Evolutionary conservation across 1,140 invertebrate species (phyloP), one percentile per base, ranked within the genome.

Genomic region (Globodera rostochiensis): DNA sequence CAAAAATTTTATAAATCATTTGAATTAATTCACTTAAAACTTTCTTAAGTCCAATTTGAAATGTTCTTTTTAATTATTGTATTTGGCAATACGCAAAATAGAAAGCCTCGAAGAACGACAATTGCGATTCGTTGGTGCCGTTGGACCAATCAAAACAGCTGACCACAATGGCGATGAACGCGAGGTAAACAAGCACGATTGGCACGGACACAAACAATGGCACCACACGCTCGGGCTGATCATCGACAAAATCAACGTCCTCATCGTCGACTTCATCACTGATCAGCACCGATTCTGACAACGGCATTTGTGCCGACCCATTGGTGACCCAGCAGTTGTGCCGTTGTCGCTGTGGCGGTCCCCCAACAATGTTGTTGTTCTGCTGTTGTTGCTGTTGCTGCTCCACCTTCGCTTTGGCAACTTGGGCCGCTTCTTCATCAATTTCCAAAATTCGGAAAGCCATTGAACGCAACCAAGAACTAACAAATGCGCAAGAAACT

Each of bases 111-210:
- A 13, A 13, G 57, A 64, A 64, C 13, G 57, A 64, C 57, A 64
- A 19, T 64, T 11, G 57, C 57, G 57, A 19, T 15, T 15, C 57
- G 57, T 19, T 15, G 57, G 13, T 19, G 57, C 57, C 57, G 5
- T 82, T 50, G 70, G 73, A 11, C n/a, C 75, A 77, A 77, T 83
- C 83, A n/a, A 84, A 85, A 46, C 71, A 47, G 57, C 57, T 60
- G 21, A 84, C 77, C 6, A 84, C 74, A 47, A 70, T 6, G 13
- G 83, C 76, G 25, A 84, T 74, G 47, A 84, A 81, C 7, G 74
- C 25, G 47, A 84, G 21, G 49, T 84, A 84, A 57, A 84, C 13
- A n/a, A 85, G 25, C 25, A 84, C 77, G 47, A 84, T 80, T 7
- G 75, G 75, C 13, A 80, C 25, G 36, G 83, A 70, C 60, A 84